phyloP scores from a whole-genome alignment of 1,140 invertebrate genomes.

The Lucilia sericata region DNA sequence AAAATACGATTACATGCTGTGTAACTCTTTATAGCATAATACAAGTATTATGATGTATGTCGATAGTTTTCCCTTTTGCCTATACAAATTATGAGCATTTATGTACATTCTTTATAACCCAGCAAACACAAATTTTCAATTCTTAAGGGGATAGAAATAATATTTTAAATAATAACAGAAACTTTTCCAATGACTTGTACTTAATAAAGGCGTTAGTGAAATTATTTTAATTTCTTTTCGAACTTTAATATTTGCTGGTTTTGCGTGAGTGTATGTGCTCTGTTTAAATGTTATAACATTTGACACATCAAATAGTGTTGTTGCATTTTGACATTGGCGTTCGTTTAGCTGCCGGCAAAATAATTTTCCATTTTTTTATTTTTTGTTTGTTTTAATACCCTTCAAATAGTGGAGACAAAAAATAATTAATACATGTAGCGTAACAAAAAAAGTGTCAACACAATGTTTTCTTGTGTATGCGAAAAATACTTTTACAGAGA shows the following conservation, averaged over 20 bases:
- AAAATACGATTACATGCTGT: background rate
- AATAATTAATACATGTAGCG: background rate
- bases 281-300: background rate
- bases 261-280: background rate
- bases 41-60: background rate
- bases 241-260: background rate
- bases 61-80: too few relatives aligned
- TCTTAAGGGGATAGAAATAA: too few relatives aligned
- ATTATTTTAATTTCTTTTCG: too few relatives aligned
- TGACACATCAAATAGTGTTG: constrained; percentile 25
- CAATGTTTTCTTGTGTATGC: background rate
- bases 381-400: background rate
- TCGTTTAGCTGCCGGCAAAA: constrained; percentile 19
- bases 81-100: too few relatives aligned
- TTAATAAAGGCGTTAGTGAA: too few relatives aligned
- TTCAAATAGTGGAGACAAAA: background rate
- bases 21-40: background rate
- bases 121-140: too few relatives aligned
- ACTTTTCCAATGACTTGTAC: too few relatives aligned
- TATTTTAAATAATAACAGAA: too few relatives aligned
- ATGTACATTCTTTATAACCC: too few relatives aligned
- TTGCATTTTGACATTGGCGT: constrained; percentile 37
- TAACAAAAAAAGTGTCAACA: constrained; percentile 1
- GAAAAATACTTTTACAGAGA: background rate
- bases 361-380: constrained; percentile 13